Base-by-base conservation (phyloP, 2,888 invertebrate genomes). In the Pinctada fucata region DNA sequence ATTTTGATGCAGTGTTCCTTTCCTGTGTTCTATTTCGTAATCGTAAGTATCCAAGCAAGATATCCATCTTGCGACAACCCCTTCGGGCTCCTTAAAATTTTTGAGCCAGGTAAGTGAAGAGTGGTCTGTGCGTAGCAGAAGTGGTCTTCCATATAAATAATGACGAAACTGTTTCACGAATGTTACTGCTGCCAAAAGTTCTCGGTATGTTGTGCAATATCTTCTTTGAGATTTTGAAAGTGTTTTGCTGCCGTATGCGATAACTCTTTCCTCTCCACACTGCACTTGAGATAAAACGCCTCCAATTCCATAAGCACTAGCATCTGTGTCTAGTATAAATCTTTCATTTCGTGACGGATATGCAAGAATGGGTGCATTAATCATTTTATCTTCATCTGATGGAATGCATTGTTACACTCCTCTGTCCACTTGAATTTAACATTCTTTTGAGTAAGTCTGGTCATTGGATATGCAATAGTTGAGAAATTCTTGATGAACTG, bases 51-150 rank as follows among this genome's bases (percentile, higher is more conserved):
- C 65, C 3, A 74, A 16, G 4, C n/a, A 13, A 10, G 71, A n/a
- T n/a, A n/a, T n/a, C 81, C 82, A 82, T 69, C 82, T 52, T 45
- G 79, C 81, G 45, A 78, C 66, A 16, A 75, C 64, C 47, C 80
- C 83, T 51, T 79, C 79, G 4, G 76, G 83, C 0, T 81, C 67
- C 51, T 83, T 83, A 31, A 84, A 83, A 16, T 71, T 79, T 31
- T 48, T 76, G 13, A 84, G 49, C 85, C 85, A 86, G 3, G 49
- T 50, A 1, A 84, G 65, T 13, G 84, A 79, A 5, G 79, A 70
- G 73, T 86, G 84, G 72, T 86, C 85, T n/a, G 85, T 83, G 52
- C 85, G 45, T 5, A 86, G 64, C 3, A 76, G 4, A 66, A 86
- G 84, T n/a, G 70, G 45, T 63, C 75, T 52, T 16, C 85, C 85